Conservation (phyloP, 2,113 vertebrate genomes). For the Papio anubis region DNA sequence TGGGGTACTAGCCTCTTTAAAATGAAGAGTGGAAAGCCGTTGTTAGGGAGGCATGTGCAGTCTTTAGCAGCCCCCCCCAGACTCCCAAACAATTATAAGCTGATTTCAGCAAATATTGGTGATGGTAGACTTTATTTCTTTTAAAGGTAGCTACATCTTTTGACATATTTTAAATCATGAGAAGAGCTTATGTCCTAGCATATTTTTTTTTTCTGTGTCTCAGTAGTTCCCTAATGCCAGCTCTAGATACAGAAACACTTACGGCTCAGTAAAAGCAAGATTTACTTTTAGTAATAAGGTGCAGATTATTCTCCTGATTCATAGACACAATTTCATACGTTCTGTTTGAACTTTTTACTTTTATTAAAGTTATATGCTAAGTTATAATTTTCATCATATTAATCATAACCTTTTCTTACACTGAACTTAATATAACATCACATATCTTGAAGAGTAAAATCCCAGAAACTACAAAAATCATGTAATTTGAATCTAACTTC, state of each 20-base stretch:
- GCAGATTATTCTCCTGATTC: not conserved
- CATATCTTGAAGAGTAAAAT: not conserved
- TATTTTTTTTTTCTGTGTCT: not conserved
- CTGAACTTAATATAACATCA: not conserved
- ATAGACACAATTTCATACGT: conserved; percentile 28
- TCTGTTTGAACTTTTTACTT: not conserved
- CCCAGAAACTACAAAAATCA: not conserved
- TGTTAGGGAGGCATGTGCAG: not conserved
- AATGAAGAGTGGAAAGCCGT: not conserved
- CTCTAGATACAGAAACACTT: conserved; percentile 8
- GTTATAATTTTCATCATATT: conserved; percentile 30
- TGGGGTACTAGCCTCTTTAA: not conserved
- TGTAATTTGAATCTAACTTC: not conserved
- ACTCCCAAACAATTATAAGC: conserved; percentile 49
- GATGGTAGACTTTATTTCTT: conserved; percentile 67
- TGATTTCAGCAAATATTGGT: conserved; percentile 60
- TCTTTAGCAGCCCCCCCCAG: not conserved
- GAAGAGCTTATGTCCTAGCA: conserved; percentile 21
- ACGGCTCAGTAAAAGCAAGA: conserved; percentile 12
- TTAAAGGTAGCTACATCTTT: conserved; percentile 59
- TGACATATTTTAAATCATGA: conserved; percentile 72
- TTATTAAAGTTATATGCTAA: conserved; percentile 40
- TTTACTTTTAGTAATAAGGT: not conserved
- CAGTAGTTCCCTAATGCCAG: conserved; percentile 55
- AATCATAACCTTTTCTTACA: not conserved